phyloP scores from a whole-genome alignment of 1,140 invertebrate genomes.

The Drosophila sproati region DNA sequence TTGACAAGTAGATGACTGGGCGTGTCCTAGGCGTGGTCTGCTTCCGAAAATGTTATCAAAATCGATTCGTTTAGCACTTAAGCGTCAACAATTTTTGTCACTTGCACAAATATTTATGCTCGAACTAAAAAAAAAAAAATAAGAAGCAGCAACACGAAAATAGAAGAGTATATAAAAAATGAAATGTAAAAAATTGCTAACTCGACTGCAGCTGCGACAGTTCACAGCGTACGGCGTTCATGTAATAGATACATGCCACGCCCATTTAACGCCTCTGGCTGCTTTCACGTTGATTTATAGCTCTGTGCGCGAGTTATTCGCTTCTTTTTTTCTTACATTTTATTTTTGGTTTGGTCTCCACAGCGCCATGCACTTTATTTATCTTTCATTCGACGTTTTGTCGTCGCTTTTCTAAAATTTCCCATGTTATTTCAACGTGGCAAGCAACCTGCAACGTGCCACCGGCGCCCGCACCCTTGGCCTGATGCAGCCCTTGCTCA shows the following conservation, averaged over 20 bases:
- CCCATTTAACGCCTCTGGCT: conserved; percentile 42
- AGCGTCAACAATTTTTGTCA: conserved; percentile 68
- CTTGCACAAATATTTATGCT: conserved; percentile 77
- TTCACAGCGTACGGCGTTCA: conserved; percentile 57
- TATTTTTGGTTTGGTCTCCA: conserved; percentile 32
- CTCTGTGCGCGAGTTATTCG: conserved; percentile 58
- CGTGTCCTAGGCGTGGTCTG: background rate
- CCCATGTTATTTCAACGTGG: conserved; percentile 79
- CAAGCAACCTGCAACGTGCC: conserved; percentile 37
- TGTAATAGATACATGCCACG: conserved; percentile 70
- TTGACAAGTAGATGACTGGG: conserved; percentile 51
- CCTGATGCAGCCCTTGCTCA: background rate
- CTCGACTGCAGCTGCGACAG: conserved; percentile 64
- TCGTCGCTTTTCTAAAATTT: conserved; percentile 78
- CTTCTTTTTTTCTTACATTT: conserved; percentile 54
- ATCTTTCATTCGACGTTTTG: conserved; percentile 84
- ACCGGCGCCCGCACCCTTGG: background rate
- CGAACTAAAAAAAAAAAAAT: conserved; percentile 43
- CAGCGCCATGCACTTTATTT: conserved; percentile 68
- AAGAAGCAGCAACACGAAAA: conserved; percentile 25
- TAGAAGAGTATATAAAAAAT: conserved; percentile 35
- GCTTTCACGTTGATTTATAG: conserved; percentile 72
- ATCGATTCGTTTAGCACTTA: conserved; percentile 61
- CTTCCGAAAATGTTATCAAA: conserved; percentile 58
- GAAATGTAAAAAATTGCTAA: conserved; percentile 55